Base-by-base conservation (phyloP, 1,140 invertebrate species). In the Drosophila albomicans region DNA sequence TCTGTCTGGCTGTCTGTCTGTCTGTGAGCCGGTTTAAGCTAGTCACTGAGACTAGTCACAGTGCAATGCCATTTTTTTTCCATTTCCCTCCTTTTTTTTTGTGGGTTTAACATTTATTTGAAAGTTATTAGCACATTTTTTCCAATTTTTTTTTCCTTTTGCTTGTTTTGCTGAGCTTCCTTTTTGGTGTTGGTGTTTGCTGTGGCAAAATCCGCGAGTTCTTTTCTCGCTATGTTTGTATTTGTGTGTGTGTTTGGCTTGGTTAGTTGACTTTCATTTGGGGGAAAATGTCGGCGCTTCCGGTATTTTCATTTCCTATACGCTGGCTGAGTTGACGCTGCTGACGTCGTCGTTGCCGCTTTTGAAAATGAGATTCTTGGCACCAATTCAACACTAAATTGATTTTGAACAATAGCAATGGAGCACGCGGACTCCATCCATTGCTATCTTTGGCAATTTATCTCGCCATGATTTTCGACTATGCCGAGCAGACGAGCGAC, bases 321-420 rank as follows among this genome's bases (percentile, higher is more conserved):
- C 73, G 54, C 25, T 38, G 7, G 3, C 20, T 70, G 45, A 75
- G 67, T 71, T 64, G 59, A 61, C 58, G 61, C 52, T 52, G 56
- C 45, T 38, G 13, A 56, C 49, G 38, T 41, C 15, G 38, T 30
- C 49, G 46, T 32, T 15, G 8, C 20, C 32, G 69, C 52, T 61
- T 81, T 75, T 65, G 75, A 78, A 78, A 78, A 78, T 78, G 61
- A 75, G 70, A 78, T 78, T 87, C 59, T 87, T 87, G 81, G 82
- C 82, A 87, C 75, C 78, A 87, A 79, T 84, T 87, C 81, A 87
- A 87, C 81, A 79, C 75, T 84, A 79, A 87, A 87, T 87, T 84
- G 82, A 87, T 84, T 87, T 84, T 70, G 81, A 78, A 84, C 82
- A 87, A 87, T 81, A 75, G 62, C 66, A 45, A 45, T 48, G 43